Conservation (phyloP, 2,113 vertebrate species). For the Hiodon alosoides region DNA sequence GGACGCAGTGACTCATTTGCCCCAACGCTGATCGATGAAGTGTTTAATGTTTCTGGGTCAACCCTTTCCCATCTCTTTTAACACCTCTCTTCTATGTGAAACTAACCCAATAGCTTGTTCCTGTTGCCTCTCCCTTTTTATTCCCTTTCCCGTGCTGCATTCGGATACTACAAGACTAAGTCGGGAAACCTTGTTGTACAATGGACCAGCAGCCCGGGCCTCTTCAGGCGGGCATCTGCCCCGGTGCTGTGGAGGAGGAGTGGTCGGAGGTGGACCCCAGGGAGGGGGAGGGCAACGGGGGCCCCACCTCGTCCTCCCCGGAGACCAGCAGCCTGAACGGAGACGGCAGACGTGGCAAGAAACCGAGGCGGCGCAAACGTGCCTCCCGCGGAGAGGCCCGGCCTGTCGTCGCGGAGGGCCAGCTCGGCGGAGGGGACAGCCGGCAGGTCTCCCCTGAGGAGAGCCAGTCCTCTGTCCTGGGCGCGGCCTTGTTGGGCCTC, state of each 20-base stretch:
- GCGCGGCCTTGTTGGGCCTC: slow-evolving; percentile 36
- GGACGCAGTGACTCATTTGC: too few relatives aligned
- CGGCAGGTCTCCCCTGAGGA: slow-evolving; percentile 30
- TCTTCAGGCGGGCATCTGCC: slow-evolving; percentile 2
- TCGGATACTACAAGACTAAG: slow-evolving; percentile 30
- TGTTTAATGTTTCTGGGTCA: background rate
- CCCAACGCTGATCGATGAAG: background rate
- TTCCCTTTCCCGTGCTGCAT: slow-evolving; percentile 34
- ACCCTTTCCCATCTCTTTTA: background rate
- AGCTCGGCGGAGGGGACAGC: slow-evolving; percentile 22
- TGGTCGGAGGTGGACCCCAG: slow-evolving; percentile 8
- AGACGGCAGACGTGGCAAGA: slow-evolving; percentile 41
- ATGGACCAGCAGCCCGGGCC: slow-evolving; percentile 15
- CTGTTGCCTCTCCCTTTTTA: background rate
- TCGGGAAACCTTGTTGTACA: slow-evolving; percentile 1
- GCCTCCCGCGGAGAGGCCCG: slow-evolving; percentile 49
- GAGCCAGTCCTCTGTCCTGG: slow-evolving; percentile 24
- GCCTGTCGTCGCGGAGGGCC: slow-evolving; percentile 43
- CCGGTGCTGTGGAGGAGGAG: background rate
- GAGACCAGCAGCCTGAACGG: slow-evolving; percentile 45
- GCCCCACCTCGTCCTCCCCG: slow-evolving; percentile 17
- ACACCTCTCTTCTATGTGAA: background rate
- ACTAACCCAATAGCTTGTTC: slow-evolving; percentile 36
- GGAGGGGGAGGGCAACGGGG: slow-evolving; percentile 27
- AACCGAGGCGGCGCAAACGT: slow-evolving; percentile 28